These are phyloP conservation scores for Babylonia areolata DNA, from an alignment of 1,140 invertebrate species.

Conservation along the genomic window DNA sequence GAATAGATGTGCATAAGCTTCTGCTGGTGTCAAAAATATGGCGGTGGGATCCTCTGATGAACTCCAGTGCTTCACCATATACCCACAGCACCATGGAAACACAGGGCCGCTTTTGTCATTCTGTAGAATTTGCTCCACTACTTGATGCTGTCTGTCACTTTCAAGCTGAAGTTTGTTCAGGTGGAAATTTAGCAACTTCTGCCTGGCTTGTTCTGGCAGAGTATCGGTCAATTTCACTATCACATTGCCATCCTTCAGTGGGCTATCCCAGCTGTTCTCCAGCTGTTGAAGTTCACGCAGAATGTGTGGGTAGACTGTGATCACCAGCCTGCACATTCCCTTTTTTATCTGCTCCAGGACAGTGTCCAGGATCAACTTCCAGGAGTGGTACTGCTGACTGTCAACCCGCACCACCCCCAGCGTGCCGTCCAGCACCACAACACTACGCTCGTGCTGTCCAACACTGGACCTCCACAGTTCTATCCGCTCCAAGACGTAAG, in stretches of 20 bases:
- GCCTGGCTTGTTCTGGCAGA: neutral
- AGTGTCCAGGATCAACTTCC: neutral
- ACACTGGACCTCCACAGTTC: neutral
- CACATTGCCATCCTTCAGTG: too few relatives aligned
- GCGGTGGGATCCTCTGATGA: neutral
- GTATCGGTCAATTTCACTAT: neutral
- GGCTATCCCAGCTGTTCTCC: neutral
- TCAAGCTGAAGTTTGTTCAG: neutral
- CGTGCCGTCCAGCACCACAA: conserved; percentile 27
- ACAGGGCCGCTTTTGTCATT: conserved; percentile 17
- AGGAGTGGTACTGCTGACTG: neutral
- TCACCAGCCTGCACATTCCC: neutral
- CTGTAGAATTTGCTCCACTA: neutral
- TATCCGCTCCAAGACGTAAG: neutral
- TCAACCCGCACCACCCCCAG: conserved; percentile 22
- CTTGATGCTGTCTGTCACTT: neutral
- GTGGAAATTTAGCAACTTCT: neutral
- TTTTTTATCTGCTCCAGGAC: neutral
- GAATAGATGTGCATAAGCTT: conserved; percentile 10
- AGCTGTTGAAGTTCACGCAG: conserved; percentile 24
- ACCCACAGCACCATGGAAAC: conserved; percentile 30
- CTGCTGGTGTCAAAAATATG: neutral
- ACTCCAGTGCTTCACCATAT: conserved; percentile 14
- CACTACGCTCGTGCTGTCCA: neutral
- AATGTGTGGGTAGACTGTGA: conserved; percentile 31